A percentile compares a stretch with the other conserved stretches of the same genome.
Conservation (phyloP, 2,888 invertebrate species). For the Byasa hedistus region DNA sequence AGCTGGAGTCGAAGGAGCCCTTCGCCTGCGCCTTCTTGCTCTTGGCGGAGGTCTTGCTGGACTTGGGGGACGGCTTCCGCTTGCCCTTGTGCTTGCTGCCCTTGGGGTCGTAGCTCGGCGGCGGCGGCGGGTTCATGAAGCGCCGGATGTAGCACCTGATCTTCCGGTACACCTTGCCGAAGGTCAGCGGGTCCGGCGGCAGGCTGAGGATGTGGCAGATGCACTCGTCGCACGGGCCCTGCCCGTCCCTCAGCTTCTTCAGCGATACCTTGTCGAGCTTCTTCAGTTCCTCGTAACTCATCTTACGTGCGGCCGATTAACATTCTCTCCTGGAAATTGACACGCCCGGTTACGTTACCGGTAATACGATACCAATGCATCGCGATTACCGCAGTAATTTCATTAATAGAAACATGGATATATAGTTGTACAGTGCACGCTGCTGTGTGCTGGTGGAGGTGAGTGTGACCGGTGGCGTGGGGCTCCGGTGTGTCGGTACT, state of each 20-base stretch:
- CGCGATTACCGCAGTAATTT: too few species aligned
- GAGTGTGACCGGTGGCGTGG: too few species aligned
- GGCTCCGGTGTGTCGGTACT: too few species aligned
- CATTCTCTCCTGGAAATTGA: neutral
- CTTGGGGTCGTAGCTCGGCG: neutral
- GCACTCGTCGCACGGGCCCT: constrained; percentile 22
- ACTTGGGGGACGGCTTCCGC: neutral
- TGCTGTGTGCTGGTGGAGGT: too few species aligned
- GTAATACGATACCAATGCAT: too few species aligned
- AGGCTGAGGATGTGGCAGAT: constrained; percentile 15
- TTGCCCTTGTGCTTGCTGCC: neutral
- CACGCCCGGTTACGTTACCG: neutral
- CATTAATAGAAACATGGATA: too few species aligned
- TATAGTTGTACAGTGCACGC: too few species aligned
- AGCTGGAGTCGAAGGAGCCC: neutral
- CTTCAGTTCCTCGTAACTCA: constrained; percentile 12
- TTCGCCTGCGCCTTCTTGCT: neutral
- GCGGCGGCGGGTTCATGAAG: neutral
- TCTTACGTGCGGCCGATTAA: neutral
- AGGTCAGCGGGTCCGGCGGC: neutral
- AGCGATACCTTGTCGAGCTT: constrained; percentile 7
- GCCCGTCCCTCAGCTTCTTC: constrained; percentile 14
- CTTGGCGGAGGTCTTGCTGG: neutral
- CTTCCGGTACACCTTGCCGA: neutral
- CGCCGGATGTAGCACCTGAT: constrained; percentile 1